Evolutionary conservation across 2,113 vertebrate genomes (phyloP).

Genomic region (Eira barbara): DNA sequence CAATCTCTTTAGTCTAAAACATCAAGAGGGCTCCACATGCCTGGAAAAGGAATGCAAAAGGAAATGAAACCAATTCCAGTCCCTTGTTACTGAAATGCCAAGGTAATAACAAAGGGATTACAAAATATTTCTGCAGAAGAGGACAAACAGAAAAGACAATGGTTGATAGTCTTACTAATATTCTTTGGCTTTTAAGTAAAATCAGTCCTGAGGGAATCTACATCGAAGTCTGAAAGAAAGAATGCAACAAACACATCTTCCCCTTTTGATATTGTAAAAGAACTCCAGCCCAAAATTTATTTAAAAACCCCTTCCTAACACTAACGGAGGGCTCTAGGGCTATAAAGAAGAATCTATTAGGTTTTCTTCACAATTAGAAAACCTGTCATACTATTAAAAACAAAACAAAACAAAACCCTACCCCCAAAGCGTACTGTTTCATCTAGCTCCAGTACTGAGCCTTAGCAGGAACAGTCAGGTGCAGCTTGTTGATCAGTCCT

Average conservation of each 20-base stretch:
- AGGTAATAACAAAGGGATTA: slow-evolving; percentile 73
- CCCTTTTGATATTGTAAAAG: background rate
- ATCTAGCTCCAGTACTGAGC: background rate
- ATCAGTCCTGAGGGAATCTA: background rate
- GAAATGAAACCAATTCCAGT: slow-evolving; percentile 74
- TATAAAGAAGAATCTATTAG: background rate
- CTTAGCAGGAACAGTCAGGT: background rate
- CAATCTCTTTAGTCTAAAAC: background rate
- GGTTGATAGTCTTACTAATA: slow-evolving; percentile 35
- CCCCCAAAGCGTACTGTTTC: background rate
- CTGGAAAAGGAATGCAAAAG: slow-evolving; percentile 70
- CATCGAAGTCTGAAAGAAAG: slow-evolving; percentile 19
- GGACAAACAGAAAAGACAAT: slow-evolving; percentile 5
- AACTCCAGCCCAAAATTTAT: background rate
- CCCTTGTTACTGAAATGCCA: slow-evolving; percentile 27
- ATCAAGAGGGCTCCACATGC: background rate
- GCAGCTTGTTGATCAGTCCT: background rate
- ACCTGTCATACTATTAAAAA: background rate
- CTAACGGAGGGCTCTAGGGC: background rate
- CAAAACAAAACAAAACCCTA: background rate
- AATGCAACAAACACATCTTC: background rate
- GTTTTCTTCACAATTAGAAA: background rate
- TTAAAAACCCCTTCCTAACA: background rate
- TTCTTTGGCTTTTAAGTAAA: slow-evolving; percentile 25
- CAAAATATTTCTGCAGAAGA: slow-evolving; percentile 65